Conservation (phyloP, 1,140 invertebrate species). For the Caenorhabditis remanei region DNA sequence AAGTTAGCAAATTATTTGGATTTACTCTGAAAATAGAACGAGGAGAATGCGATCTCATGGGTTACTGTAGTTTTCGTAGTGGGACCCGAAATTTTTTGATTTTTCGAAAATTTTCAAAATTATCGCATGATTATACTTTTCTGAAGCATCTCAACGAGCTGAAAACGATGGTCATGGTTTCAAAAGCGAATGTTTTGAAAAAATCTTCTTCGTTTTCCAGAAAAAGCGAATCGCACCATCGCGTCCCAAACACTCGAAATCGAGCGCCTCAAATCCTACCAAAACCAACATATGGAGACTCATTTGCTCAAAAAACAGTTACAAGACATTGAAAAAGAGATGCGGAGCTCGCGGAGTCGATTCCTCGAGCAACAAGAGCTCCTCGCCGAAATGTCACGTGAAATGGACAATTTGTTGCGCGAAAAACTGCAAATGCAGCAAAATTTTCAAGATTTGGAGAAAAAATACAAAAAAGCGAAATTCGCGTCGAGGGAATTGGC, state of each 20-base stretch:
- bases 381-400: constrained; percentile 12
- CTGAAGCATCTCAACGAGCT: neutral
- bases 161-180: neutral
- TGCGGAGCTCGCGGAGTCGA: neutral
- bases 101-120: no score
- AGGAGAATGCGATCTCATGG: no score
- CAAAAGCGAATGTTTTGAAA: no score
- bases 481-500: neutral
- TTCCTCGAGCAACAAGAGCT: constrained; percentile 52
- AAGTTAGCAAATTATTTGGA: no score
- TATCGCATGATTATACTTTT: neutral
- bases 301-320: constrained; percentile 12
- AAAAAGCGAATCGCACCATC: constrained; percentile 48
- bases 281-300: constrained; percentile 7
- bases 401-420: constrained; percentile 21
- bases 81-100: no score
- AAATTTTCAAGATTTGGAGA: constrained; percentile 26
- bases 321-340: constrained; percentile 33
- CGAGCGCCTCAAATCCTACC: constrained; percentile 35
- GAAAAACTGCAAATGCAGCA: constrained; percentile 14
- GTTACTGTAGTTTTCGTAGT: no score
- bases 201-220: no score
- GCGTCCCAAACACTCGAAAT: constrained; percentile 32
- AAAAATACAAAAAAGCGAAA: constrained; percentile 43
- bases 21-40: no score